Base-by-base conservation (phyloP, 2,113 vertebrate species). In the Chaetodon auriga region DNA sequence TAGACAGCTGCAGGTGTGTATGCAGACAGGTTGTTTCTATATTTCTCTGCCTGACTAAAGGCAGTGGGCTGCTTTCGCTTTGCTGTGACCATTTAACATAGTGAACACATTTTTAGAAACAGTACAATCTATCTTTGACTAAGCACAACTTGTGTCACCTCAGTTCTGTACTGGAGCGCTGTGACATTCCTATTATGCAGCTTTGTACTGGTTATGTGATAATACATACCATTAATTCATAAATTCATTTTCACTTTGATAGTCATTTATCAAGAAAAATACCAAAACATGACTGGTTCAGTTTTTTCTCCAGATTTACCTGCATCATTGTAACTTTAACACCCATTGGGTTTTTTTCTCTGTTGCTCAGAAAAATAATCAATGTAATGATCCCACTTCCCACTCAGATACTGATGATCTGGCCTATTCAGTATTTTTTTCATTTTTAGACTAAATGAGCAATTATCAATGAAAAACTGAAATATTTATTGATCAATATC, bases 101-200 rank as follows among this genome's bases (percentile, higher is more conserved):
- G 7, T 45, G 10, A 11, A n/a, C 19, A 14, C 2, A 48, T 68
- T 68, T 66, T 57, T 13, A 25, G 43, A 57, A 66, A 46, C 3
- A 1, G 2, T 3, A 30, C 15, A 12, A 25, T 51, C 16, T 35
- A 19, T 66, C 5, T 13, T 13, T 18, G 2, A 61, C 61, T 7
- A 72, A 68, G 41, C 18, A 46, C 30, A 77, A 30, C 36, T 21
- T 12, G 0, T 10, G 76, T 10, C 25, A 77, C 61, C 30, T 58
- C 12, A 13, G 23, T 57, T 19, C 68, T 65, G 19, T 35, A 58
- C 11, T 30, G 11, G 8, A 41, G 7, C 3, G 15, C 2, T 5
- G 3, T 19, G 25, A 74, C 75, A 74, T 68, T 78, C 46, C 69
- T 21, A 41, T 9, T 5, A n/a, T 38, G 14, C 62, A 74, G 2